Percentiles rank a stretch among this genome's conserved stretches.
Evolutionary conservation across 2,888 invertebrate genomes (phyloP).

Genomic region (Drosophila anomelani): DNA sequence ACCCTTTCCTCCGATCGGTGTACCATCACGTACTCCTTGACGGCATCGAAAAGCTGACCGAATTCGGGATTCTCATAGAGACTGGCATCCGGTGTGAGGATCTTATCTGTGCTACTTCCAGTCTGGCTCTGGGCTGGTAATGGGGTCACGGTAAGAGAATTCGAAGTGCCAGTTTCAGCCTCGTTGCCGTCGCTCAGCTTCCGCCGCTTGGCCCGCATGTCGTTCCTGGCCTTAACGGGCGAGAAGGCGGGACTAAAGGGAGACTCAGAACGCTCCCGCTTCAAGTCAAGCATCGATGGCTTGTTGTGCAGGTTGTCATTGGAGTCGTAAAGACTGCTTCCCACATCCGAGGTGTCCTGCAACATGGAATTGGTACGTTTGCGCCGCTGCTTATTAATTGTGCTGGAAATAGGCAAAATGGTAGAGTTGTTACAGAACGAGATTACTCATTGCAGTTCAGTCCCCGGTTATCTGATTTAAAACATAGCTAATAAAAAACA

Average conservation of each 20-base stretch:
- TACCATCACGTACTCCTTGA: constrained; percentile 79
- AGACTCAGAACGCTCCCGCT: constrained; percentile 82
- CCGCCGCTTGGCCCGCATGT: constrained; percentile 68
- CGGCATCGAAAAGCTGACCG: constrained; percentile 68
- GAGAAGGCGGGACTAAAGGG: constrained; percentile 82
- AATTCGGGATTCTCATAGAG: constrained; percentile 69
- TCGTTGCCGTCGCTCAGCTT: constrained; percentile 68
- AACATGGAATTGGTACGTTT: constrained; percentile 43
- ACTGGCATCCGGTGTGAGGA: constrained; percentile 46
- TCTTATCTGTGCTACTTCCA: constrained; percentile 29
- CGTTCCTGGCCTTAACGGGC: constrained; percentile 70
- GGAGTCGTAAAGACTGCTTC: constrained; percentile 81
- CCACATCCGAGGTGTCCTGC: constrained; percentile 77
- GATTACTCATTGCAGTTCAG: not conserved
- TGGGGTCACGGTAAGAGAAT: constrained; percentile 7
- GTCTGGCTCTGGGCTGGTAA: not conserved
- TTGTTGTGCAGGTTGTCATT: constrained; percentile 72
- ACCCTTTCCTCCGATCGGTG: constrained; percentile 68
- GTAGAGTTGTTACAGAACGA: not conserved
- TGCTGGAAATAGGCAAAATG: constrained; percentile 38
- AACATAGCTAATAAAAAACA: not conserved
- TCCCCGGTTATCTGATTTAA: not conserved
- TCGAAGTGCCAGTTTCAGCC: constrained; percentile 34
- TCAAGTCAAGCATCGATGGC: constrained; percentile 42
- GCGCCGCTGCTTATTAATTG: constrained; percentile 52